Base-by-base conservation (phyloP, 2,888 invertebrate genomes). In the Ectropis crepuscularia region DNA sequence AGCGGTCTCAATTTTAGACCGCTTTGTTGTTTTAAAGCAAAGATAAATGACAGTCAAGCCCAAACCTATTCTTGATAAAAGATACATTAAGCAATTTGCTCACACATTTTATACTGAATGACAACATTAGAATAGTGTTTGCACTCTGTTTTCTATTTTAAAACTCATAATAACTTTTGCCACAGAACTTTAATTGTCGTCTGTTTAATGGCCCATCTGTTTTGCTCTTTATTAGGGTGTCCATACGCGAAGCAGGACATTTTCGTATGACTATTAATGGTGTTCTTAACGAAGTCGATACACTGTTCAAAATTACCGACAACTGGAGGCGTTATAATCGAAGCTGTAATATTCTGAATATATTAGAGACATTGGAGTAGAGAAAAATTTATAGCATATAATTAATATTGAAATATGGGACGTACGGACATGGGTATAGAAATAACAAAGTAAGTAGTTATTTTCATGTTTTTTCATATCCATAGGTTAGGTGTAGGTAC, bases 201-300 rank as follows among this genome's bases (percentile, higher is more conserved):
- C 63, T 11, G 9, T 49, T 66, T 65, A 61, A 45, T 70, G 57
- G 70, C 72, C 63, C 49, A 57, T 41, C 49, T 42, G 59, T 61
- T 63, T 63, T 57, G 69, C 70, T 73, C 65, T 73, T 73, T 70
- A 71, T 65, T 70, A 69, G 63, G 68, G 68, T 67, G 69, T 53
- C 72, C 66, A 72, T 72, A 67, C 68, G 65, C 57, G 61, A 65
- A 63, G 54, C 61, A 51, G 60, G 59, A 65, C 55, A 63, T 68
- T 65, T 68, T 64, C 58, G 58, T 68, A 65, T 62, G 46, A 53
- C 68, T 67, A 65, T 59, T 65, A 65, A 67, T 65, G 57, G 65
- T 45, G 64, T 60, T 59, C 57, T 61, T 68, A 67, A 64, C 60
- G 61, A 67, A 67, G 53, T 63, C 63, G 59, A 67, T 57, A 65